A percentile compares a stretch with the other conserved stretches of the same genome.
Evolutionary conservation across 2,797 vertebrate genomes (phyloP).

Genomic region (Morelia viridis): DNA sequence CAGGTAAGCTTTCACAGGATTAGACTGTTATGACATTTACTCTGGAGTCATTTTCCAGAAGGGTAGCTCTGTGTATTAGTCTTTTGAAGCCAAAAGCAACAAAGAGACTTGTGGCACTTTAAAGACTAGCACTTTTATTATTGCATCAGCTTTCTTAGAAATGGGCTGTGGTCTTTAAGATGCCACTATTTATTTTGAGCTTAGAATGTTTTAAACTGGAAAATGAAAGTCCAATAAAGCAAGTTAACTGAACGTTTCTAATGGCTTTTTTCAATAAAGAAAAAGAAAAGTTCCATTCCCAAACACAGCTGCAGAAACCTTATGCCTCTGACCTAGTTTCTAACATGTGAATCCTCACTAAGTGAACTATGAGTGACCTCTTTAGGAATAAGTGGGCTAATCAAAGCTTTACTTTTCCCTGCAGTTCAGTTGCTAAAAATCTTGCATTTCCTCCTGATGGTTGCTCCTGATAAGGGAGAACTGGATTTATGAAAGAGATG

Average conservation of each 20-base stretch:
- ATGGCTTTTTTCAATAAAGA: background rate
- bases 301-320: constrained; percentile 18
- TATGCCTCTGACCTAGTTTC: constrained; percentile 39
- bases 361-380: constrained; percentile 73
- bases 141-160: background rate
- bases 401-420: constrained; percentile 68
- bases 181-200: background rate
- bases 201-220: constrained; percentile 10
- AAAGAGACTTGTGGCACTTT: background rate
- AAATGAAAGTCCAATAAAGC: background rate
- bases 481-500: constrained; percentile 74
- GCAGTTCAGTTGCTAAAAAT: constrained; percentile 65
- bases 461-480: constrained; percentile 71
- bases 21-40: background rate
- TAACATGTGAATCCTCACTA: constrained; percentile 50
- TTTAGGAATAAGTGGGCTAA: constrained; percentile 59
- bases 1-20: background rate
- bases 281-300: background rate
- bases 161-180: background rate
- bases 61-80: background rate
- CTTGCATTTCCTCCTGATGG: constrained; percentile 72
- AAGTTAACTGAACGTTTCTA: constrained; percentile 2
- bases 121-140: background rate
- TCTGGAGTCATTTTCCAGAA: background rate
- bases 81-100: background rate